phyloP scores from a whole-genome alignment of 2,113 vertebrate species.

The Rafetus swinhoei region DNA sequence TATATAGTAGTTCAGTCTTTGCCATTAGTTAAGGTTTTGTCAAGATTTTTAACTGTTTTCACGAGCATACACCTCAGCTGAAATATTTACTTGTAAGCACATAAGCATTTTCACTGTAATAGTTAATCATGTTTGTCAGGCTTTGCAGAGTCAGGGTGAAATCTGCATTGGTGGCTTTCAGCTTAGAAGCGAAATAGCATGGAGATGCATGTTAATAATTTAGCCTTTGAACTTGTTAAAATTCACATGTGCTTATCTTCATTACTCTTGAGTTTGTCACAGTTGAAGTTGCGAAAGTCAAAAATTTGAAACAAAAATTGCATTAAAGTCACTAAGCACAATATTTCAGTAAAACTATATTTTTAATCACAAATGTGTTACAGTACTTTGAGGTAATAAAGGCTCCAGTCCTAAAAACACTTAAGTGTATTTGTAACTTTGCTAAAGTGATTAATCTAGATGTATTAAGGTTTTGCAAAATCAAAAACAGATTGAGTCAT shows the following conservation, averaged over 20 bases:
- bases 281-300: not conserved
- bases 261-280: not conserved
- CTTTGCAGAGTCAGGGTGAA: not conserved
- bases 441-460: not conserved
- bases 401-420: not conserved
- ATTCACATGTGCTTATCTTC: not conserved
- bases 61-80: not conserved
- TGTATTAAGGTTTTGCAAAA: not conserved
- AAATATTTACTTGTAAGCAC: not conserved
- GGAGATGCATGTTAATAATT: not conserved
- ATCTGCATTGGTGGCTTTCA: not conserved
- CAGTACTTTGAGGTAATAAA: not conserved
- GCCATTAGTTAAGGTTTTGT: rapidly evolving
- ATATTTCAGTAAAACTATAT: not conserved
- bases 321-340: not conserved
- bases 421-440: not conserved
- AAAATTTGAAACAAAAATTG: not conserved
- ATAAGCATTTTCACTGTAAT: not conserved
- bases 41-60: not conserved
- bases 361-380: not conserved
- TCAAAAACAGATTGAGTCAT: not conserved
- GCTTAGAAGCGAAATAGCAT: not conserved
- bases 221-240: not conserved
- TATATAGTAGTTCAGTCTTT: not conserved
- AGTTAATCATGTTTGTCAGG: not conserved